Conservation (phyloP, 2,113 vertebrate species). For the Barbus barbus region DNA sequence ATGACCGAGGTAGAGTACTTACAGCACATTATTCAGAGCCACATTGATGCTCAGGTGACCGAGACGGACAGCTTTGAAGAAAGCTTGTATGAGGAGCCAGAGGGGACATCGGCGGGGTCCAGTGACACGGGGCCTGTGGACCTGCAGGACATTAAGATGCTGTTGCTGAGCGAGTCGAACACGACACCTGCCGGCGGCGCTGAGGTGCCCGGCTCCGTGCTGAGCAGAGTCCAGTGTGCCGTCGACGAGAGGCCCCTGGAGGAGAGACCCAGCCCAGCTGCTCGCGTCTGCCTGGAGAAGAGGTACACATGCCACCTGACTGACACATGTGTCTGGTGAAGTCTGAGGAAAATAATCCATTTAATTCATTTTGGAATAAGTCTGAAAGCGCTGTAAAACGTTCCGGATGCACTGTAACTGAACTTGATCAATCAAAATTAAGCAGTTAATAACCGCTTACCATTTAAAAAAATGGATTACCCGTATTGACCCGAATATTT, state of each 20-base stretch:
- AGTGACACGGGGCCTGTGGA: not conserved
- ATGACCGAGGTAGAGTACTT: not conserved
- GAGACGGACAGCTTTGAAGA: not conserved
- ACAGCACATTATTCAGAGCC: conserved; percentile 7
- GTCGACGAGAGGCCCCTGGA: conserved; percentile 61
- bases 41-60: not conserved
- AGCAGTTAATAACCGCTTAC: too few relatives aligned
- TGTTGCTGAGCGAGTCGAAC: conserved; percentile 33
- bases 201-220: too few relatives aligned
- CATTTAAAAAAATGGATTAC: too few relatives aligned
- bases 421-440: too few relatives aligned
- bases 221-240: too few relatives aligned
- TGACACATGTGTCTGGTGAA: too few relatives aligned
- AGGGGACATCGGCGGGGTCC: not conserved
- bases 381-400: too few relatives aligned
- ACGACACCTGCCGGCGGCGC: not conserved
- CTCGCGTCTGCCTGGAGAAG: conserved; percentile 90
- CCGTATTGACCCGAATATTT: too few relatives aligned
- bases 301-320: conserved; percentile 75
- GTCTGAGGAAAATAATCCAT: too few relatives aligned
- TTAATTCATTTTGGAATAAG: too few relatives aligned
- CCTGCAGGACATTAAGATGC: conserved; percentile 80
- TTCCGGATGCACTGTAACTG: too few relatives aligned
- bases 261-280: conserved; percentile 73
- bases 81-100: not conserved